phyloP scores from a whole-genome alignment of 1,140 invertebrate species.

The Homarus americanus region DNA sequence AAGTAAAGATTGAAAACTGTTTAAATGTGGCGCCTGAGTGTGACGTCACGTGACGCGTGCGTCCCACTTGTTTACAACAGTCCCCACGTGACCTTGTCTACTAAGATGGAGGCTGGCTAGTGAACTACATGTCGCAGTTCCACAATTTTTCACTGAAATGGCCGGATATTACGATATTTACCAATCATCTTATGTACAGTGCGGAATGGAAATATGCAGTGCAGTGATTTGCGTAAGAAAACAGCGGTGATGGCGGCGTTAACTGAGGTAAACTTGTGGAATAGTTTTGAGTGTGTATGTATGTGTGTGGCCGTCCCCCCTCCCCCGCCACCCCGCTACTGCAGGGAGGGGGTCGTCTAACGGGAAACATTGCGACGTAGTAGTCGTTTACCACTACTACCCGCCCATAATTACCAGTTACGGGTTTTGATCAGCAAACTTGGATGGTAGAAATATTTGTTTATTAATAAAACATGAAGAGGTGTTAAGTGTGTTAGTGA shows the following conservation, averaged over 20 bases:
- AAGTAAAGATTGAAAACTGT: too few species aligned
- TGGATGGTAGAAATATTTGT: background rate
- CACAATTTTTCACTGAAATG: conserved; percentile 64
- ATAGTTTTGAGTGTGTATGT: conserved; percentile 48
- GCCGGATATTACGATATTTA: conserved; percentile 34
- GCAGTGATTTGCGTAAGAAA: conserved; percentile 60
- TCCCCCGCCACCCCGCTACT: conserved; percentile 14
- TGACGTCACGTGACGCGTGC: conserved; percentile 70
- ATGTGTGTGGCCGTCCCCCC: background rate
- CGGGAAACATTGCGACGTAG: conserved; percentile 71
- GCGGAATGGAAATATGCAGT: conserved; percentile 50
- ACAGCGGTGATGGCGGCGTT: conserved; percentile 58
- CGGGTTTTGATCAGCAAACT: background rate
- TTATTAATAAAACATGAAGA: background rate
- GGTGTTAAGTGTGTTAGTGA: background rate
- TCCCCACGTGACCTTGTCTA: conserved; percentile 73
- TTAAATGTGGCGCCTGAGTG: conserved; percentile 21
- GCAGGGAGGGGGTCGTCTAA: conserved; percentile 67
- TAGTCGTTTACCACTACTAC: conserved; percentile 48
- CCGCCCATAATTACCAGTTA: background rate
- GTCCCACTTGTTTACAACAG: conserved; percentile 73
- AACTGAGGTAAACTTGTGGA: conserved; percentile 55
- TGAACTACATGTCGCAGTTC: conserved; percentile 63
- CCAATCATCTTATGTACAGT: conserved; percentile 20
- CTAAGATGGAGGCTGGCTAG: conserved; percentile 69